Conservation (phyloP, 1,140 invertebrate genomes). For the Ganaspis sp. region DNA sequence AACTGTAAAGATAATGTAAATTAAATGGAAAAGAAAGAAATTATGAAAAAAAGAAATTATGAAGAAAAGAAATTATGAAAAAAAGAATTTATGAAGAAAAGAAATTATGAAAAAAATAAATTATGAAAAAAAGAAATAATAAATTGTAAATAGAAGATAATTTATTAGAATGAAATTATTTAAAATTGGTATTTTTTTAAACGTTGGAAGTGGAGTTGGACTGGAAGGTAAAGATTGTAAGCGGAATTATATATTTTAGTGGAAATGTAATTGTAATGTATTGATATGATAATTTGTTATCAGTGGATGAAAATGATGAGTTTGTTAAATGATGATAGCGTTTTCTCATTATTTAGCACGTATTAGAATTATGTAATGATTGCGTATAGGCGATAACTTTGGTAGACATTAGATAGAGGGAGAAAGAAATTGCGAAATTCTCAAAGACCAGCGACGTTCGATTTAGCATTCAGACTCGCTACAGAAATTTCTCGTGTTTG, state of each 20-base stretch:
- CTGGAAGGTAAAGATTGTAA: too few relatives aligned
- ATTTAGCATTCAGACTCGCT: slow-evolving; percentile 30
- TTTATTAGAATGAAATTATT: too few relatives aligned
- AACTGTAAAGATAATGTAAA: too few relatives aligned
- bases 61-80: too few relatives aligned
- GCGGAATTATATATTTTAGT: not conserved
- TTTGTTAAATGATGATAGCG: slow-evolving; percentile 3
- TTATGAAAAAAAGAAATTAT: too few relatives aligned
- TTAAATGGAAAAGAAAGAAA: too few relatives aligned
- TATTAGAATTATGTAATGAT: slow-evolving; percentile 4
- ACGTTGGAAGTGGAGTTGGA: too few relatives aligned
- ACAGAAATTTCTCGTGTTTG: slow-evolving; percentile 30
- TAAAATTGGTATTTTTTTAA: too few relatives aligned
- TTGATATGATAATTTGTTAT: not conserved
- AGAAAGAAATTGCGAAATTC: slow-evolving; percentile 34
- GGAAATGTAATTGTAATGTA: not conserved
- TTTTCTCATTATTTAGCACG: slow-evolving; percentile 28
- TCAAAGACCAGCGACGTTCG: slow-evolving; percentile 15
- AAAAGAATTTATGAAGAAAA: too few relatives aligned
- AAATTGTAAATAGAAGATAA: too few relatives aligned
- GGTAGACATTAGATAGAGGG: slow-evolving; percentile 18
- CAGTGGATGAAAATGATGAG: not conserved
- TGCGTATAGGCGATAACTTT: slow-evolving; percentile 14
- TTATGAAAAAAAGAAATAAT: too few relatives aligned
- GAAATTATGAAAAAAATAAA: too few relatives aligned